These are phyloP conservation scores for Lasiurus borealis DNA, from an alignment of 2,113 vertebrate genomes.

Conservation along the genomic window DNA sequence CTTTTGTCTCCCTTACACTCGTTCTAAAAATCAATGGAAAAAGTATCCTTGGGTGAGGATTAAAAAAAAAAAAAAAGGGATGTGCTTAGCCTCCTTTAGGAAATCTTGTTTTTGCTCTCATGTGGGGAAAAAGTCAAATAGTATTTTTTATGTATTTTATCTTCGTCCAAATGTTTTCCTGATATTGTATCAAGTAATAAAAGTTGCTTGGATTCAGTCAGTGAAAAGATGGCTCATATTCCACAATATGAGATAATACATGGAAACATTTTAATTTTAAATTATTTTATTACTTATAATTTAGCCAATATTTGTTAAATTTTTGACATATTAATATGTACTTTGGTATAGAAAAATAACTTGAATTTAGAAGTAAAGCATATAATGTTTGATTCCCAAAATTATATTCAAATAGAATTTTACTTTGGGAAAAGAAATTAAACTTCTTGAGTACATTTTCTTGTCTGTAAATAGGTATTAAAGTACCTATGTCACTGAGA, in stretches of 20 bases:
- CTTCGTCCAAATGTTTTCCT: constrained; percentile 49
- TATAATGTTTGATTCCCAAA: neutral
- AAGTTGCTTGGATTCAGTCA: neutral
- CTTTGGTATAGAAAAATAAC: neutral
- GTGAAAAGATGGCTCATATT: constrained; percentile 23
- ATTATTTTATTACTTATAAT: constrained; percentile 37
- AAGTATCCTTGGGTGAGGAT: too few relatives aligned
- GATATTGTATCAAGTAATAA: neutral
- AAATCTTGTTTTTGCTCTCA: constrained; percentile 29
- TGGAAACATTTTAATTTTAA: constrained; percentile 55
- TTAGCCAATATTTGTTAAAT: neutral
- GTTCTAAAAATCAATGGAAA: too few relatives aligned
- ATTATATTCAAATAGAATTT: neutral
- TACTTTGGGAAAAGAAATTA: constrained; percentile 32
- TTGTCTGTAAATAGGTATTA: neutral
- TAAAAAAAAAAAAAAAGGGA: too few relatives aligned
- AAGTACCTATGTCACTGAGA: neutral
- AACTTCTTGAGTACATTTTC: neutral
- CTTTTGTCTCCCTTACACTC: too few relatives aligned
- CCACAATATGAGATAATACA: neutral
- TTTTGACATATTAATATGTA: neutral
- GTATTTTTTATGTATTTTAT: neutral
- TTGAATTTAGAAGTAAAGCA: constrained; percentile 9
- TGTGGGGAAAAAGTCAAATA: neutral
- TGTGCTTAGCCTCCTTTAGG: neutral